A percentile compares a stretch with the other conserved stretches of the same genome.
Evolutionary conservation across 2,113 vertebrate genomes (phyloP).

Genomic region (Taxidea taxus): DNA sequence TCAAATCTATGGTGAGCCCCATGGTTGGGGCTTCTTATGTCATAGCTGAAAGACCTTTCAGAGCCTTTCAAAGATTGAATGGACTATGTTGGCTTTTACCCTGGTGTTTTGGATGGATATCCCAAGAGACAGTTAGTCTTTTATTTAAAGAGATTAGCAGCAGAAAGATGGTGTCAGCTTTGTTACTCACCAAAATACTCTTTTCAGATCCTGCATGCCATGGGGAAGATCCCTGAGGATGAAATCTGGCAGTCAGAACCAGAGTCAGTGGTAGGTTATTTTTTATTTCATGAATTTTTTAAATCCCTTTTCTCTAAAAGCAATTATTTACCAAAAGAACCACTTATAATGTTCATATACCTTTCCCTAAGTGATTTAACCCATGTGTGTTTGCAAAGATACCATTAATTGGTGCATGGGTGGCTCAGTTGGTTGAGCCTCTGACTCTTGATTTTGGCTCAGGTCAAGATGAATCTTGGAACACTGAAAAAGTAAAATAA

Average conservation of each 20-base stretch:
- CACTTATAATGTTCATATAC: background rate
- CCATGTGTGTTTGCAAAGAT: background rate
- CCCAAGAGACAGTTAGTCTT: background rate
- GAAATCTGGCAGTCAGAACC: constrained; percentile 94
- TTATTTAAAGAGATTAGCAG: constrained; percentile 14
- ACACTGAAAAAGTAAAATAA: too few relatives aligned
- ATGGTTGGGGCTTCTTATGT: background rate
- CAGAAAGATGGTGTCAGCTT: constrained; percentile 2
- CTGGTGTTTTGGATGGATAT: background rate
- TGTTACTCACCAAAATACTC: constrained; percentile 5
- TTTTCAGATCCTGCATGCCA: constrained; percentile 89
- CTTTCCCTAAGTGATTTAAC: background rate
- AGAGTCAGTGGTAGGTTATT: constrained; percentile 85
- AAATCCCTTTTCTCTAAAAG: background rate
- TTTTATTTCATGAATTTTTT: constrained; percentile 51
- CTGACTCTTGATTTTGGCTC: background rate
- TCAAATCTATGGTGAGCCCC: background rate
- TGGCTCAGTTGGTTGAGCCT: background rate
- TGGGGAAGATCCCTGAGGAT: constrained; percentile 89
- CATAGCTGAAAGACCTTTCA: background rate
- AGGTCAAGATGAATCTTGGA: background rate
- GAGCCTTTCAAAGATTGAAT: background rate
- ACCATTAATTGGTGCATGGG: background rate
- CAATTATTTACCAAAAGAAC: background rate
- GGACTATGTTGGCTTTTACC: constrained; percentile 18